Conservation (phyloP, 2,888 invertebrate genomes). For the Polymixis flavicincta region DNA sequence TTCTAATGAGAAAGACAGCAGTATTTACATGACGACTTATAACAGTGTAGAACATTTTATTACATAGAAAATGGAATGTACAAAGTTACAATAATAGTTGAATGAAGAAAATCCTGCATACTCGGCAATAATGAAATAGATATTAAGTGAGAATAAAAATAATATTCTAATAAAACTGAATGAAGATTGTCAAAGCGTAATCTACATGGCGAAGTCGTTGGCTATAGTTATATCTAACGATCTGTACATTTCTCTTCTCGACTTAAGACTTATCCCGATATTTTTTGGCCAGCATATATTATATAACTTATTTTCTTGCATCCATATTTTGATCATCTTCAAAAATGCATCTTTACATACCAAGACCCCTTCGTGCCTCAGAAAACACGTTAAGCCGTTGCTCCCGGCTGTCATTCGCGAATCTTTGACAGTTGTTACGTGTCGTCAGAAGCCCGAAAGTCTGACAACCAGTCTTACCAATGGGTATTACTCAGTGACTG, state of each 20-base stretch:
- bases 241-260: background rate
- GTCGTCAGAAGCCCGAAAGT: no score
- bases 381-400: no score
- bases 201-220: background rate
- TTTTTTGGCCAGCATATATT: background rate
- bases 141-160: background rate
- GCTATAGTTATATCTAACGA: background rate
- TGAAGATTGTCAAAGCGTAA: background rate
- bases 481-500: no score
- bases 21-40: slow-evolving; percentile 57
- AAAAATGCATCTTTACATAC: no score
- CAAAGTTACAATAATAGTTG: slow-evolving; percentile 25
- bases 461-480: no score
- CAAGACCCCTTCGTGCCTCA: no score
- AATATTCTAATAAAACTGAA: background rate
- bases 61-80: slow-evolving; percentile 59
- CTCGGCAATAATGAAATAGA: background rate
- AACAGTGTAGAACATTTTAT: slow-evolving; percentile 42
- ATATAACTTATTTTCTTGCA: background rate
- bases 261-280: background rate
- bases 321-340: no score
- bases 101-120: background rate
- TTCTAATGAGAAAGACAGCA: slow-evolving; percentile 44
- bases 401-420: no score
- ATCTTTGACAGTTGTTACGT: no score